Evolutionary conservation across 1,140 invertebrate species (phyloP).

Genomic region (Dreissena rostriformis): DNA sequence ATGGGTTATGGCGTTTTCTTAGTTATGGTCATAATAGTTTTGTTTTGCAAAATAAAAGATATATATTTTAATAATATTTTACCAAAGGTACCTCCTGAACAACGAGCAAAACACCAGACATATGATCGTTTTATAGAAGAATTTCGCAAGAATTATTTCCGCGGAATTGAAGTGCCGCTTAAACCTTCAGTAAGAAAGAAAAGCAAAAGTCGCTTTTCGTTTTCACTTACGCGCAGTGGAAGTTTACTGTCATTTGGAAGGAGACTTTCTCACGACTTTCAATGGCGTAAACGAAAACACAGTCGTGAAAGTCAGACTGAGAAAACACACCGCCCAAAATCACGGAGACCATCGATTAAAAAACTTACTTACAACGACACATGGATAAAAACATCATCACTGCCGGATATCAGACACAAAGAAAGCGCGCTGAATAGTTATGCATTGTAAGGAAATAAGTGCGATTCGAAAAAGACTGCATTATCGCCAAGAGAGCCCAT

Average conservation of each 20-base stretch:
- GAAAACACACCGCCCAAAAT: constrained; percentile 42
- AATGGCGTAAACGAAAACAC: constrained; percentile 51
- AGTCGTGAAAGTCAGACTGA: constrained; percentile 47
- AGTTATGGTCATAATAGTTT: constrained; percentile 73
- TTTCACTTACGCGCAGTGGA: constrained; percentile 41
- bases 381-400: constrained; percentile 75
- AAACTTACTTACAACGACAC: constrained; percentile 56
- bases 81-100: constrained; percentile 56
- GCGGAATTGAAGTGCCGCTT: constrained; percentile 71
- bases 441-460: not conserved
- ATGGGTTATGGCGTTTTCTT: constrained; percentile 75
- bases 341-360: constrained; percentile 29
- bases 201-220: constrained; percentile 38
- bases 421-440: constrained; percentile 41
- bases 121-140: constrained; percentile 72
- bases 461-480: not conserved
- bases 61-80: constrained; percentile 70
- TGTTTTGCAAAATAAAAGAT: constrained; percentile 77
- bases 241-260: constrained; percentile 38
- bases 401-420: constrained; percentile 72
- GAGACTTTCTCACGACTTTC: constrained; percentile 60
- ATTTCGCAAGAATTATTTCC: constrained; percentile 75
- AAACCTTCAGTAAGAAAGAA: constrained; percentile 30
- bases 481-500: constrained; percentile 33
- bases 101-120: constrained; percentile 63